phyloP scores from a whole-genome alignment of 2,888 invertebrate species.

The Mantis religiosa region DNA sequence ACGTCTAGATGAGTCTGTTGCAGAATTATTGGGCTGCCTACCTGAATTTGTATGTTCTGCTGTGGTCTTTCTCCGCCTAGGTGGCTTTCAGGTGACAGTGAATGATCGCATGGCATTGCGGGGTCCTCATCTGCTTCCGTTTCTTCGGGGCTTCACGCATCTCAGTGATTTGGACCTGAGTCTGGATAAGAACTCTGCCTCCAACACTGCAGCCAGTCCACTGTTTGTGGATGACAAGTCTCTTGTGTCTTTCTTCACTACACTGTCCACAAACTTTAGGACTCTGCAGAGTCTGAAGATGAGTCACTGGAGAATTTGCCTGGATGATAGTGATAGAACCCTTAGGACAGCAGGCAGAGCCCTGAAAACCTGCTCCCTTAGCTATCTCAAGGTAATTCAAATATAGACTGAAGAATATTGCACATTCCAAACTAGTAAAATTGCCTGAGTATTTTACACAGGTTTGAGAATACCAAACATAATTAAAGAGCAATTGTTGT shows the following conservation, averaged over 20 bases:
- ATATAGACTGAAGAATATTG: too few species aligned
- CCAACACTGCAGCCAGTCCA: slow-evolving; percentile 39
- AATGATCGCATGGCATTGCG: slow-evolving; percentile 47
- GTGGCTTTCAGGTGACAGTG: slow-evolving; percentile 49
- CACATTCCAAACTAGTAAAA: too few species aligned
- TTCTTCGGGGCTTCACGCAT: slow-evolving; percentile 48
- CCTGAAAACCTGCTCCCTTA: slow-evolving; percentile 42
- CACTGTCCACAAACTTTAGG: slow-evolving; percentile 45
- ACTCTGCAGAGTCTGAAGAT: slow-evolving; percentile 44
- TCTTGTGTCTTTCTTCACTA: slow-evolving; percentile 47
- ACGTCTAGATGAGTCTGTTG: slow-evolving; percentile 43
- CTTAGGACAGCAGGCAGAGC: slow-evolving; percentile 42
- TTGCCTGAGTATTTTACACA: too few species aligned
- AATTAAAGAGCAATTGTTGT: too few species aligned
- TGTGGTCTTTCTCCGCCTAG: slow-evolving; percentile 49
- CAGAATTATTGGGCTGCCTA: slow-evolving; percentile 42
- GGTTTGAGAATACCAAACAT: too few species aligned
- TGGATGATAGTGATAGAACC: slow-evolving; percentile 42
- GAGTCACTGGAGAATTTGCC: slow-evolving; percentile 41
- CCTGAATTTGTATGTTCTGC: slow-evolving; percentile 47
- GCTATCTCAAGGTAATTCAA: slow-evolving; percentile 39
- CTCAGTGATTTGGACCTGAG: slow-evolving; percentile 50
- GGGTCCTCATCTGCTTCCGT: slow-evolving; percentile 49
- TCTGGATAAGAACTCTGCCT: slow-evolving; percentile 47
- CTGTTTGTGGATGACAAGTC: slow-evolving; percentile 49